These are phyloP conservation scores for Colinus virginianus DNA, from an alignment of 2,113 vertebrate species.

Conservation along the genomic window DNA sequence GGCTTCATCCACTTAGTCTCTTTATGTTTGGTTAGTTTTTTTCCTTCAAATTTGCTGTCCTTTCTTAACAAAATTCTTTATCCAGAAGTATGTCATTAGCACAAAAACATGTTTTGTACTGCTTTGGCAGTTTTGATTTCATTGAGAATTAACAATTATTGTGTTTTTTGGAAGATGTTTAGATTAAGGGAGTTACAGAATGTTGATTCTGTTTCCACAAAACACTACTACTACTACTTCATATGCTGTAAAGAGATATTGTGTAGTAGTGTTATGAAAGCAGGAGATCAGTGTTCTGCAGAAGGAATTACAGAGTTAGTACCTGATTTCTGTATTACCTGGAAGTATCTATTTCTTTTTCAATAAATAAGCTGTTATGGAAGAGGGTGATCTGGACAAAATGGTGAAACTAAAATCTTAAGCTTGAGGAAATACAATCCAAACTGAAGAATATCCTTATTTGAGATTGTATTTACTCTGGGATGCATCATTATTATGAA, in stretches of 20 bases:
- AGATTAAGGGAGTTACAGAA: neutral
- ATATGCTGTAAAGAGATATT: neutral
- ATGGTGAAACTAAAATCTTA: neutral
- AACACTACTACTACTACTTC: neutral
- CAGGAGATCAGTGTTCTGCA: neutral
- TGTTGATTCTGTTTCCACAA: neutral
- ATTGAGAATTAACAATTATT: neutral
- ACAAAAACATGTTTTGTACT: neutral
- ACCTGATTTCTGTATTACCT: neutral
- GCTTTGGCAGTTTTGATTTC: neutral
- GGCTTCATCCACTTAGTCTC: neutral
- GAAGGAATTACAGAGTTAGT: neutral
- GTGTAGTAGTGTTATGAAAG: neutral
- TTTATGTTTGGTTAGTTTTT: neutral
- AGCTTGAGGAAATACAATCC: neutral
- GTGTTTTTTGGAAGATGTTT: neutral
- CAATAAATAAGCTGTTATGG: rapidly evolving
- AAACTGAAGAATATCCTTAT: neutral
- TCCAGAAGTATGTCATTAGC: neutral
- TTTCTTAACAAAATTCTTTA: neutral
- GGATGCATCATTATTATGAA: neutral
- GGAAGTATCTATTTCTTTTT: neutral
- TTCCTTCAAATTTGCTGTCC: neutral
- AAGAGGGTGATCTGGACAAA: neutral
- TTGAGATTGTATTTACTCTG: neutral